Conservation (phyloP, 1,140 invertebrate genomes). For the Aphis gossypii region DNA sequence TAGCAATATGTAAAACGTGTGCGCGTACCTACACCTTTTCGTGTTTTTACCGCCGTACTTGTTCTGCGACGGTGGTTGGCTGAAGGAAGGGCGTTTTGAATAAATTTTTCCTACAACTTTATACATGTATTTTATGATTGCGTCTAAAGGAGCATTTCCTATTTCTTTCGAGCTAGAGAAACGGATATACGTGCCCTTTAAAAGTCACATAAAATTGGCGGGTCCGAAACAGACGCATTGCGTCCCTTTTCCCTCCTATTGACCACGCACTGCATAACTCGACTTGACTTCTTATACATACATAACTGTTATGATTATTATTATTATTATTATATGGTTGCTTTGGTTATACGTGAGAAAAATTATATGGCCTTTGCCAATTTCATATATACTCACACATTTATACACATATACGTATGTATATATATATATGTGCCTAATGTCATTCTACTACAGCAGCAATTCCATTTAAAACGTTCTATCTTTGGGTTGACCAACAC, state of each 20-base stretch:
- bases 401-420: too few species aligned
- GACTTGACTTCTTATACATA: slow-evolving; percentile 32
- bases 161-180: background rate
- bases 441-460: background rate
- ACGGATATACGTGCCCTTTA: slow-evolving; percentile 30
- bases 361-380: background rate
- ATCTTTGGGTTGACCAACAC: background rate
- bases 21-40: slow-evolving; percentile 22
- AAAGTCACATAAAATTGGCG: slow-evolving; percentile 46
- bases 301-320: slow-evolving; percentile 25
- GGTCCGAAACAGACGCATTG: slow-evolving; percentile 50
- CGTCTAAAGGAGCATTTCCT: slow-evolving; percentile 22
- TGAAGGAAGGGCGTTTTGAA: slow-evolving; percentile 12
- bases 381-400: background rate
- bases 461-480: background rate
- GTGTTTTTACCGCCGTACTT: background rate
- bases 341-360: slow-evolving; percentile 41
- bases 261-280: background rate
- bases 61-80: background rate
- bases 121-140: slow-evolving; percentile 36
- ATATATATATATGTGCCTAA: background rate
- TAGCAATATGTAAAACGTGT: slow-evolving; percentile 43
- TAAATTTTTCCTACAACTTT: slow-evolving; percentile 25
- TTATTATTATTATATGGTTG: slow-evolving; percentile 5
- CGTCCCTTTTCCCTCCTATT: slow-evolving; percentile 16